These are phyloP conservation scores for Venturia canescens DNA, from an alignment of 1,140 invertebrate species.

Conservation along the genomic window DNA sequence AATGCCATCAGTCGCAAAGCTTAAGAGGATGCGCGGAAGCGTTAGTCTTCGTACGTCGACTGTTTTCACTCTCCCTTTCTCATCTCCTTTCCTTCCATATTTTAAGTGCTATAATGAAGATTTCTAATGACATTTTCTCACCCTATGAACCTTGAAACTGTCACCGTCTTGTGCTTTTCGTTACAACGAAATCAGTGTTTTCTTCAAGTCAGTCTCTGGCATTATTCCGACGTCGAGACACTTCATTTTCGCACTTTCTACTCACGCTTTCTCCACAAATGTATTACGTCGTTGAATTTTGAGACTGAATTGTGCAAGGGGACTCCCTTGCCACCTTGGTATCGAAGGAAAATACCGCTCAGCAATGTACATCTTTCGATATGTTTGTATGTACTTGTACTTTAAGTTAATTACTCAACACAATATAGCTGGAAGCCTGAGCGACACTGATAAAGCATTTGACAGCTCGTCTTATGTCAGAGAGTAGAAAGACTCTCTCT, in stretches of 20 bases:
- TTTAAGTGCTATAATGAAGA: conserved; percentile 39
- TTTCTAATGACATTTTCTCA: conserved; percentile 37
- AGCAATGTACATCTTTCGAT: not conserved
- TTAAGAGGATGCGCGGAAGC: conserved; percentile 19
- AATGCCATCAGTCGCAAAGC: conserved; percentile 31
- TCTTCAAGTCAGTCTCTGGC: not conserved
- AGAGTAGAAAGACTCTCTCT: not conserved
- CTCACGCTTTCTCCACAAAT: conserved; percentile 1
- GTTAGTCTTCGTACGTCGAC: not conserved
- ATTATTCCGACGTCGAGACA: not conserved
- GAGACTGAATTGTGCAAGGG: not conserved
- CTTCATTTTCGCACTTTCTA: not conserved
- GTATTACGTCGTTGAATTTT: not conserved
- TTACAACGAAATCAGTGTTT: conserved; percentile 25
- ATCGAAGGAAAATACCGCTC: conserved; percentile 9
- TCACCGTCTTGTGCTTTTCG: not conserved
- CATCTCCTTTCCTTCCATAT: not conserved
- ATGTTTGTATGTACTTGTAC: no score
- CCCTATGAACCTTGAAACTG: not conserved
- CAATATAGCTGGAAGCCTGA: not conserved
- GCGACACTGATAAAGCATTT: conserved; percentile 8
- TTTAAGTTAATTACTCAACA: conserved; percentile 22
- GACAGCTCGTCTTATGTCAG: conserved; percentile 3
- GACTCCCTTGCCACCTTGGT: not conserved
- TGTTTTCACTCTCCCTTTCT: not conserved